phyloP scores from a whole-genome alignment of 2,113 vertebrate genomes.

The Prionailurus bengalensis region DNA sequence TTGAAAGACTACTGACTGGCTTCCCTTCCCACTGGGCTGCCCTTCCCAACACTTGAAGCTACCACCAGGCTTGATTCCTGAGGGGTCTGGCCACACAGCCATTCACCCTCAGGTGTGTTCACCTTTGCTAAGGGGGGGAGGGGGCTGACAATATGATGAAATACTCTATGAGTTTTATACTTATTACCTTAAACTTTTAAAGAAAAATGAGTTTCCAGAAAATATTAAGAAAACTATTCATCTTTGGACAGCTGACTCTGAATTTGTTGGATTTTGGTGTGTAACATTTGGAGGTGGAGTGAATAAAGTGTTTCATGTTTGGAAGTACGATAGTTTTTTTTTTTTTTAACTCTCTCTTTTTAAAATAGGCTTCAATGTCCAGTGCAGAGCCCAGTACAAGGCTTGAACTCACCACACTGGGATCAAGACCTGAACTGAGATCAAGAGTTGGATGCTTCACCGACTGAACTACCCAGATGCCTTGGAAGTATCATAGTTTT shows the following conservation, averaged over 20 bases:
- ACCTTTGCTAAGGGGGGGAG: slow-evolving; percentile 78
- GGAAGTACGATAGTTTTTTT: slow-evolving; percentile 92
- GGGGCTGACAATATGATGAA: slow-evolving; percentile 85
- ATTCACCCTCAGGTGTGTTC: not conserved
- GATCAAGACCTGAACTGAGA: too few relatives aligned
- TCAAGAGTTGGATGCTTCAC: too few relatives aligned
- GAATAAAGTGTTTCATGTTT: slow-evolving; percentile 93
- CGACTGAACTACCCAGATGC: too few relatives aligned
- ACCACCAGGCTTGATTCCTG: not conserved
- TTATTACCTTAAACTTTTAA: slow-evolving; percentile 89
- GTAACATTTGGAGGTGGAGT: slow-evolving; percentile 91
- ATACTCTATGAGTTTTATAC: slow-evolving; percentile 93
- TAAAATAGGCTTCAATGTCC: too few relatives aligned
- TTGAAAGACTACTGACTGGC: not conserved
- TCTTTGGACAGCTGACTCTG: slow-evolving; percentile 89
- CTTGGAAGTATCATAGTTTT: slow-evolving; percentile 93
- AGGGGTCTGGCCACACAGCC: too few relatives aligned
- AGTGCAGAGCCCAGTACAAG: too few relatives aligned
- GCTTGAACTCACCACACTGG: too few relatives aligned
- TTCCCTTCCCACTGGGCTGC: not conserved
- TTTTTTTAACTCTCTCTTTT: too few relatives aligned
- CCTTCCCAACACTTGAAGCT: not conserved
- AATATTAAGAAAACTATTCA: slow-evolving; percentile 89
- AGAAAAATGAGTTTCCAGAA: slow-evolving; percentile 91
- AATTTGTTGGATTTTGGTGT: slow-evolving; percentile 93